phyloP scores from a whole-genome alignment of 2,113 vertebrate species.

The Protomyctophum bolini region DNA sequence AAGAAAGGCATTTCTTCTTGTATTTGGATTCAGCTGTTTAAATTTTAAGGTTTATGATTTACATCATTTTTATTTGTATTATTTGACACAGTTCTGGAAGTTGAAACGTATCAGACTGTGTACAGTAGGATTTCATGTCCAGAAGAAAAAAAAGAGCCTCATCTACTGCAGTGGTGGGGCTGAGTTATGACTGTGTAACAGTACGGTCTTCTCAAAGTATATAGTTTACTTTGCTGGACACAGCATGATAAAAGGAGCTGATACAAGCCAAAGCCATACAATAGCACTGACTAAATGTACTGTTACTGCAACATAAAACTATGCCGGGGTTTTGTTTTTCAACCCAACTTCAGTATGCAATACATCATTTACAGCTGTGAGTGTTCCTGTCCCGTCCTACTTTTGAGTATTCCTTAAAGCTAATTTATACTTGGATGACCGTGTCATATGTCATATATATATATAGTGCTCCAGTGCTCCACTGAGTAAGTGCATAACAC shows the following conservation, averaged over 20 bases:
- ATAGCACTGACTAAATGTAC: conserved; percentile 46
- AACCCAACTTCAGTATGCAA: conserved; percentile 69
- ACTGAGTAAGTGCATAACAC: too few species aligned
- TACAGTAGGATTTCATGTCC: conserved; percentile 18
- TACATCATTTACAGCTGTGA: conserved; percentile 49
- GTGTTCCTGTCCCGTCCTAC: conserved; percentile 18
- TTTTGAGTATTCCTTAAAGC: conserved; percentile 18
- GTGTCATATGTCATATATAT: too few species aligned
- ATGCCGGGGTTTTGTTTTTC: conserved; percentile 38
- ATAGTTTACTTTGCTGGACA: conserved; percentile 53
- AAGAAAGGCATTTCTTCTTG: conserved; percentile 26
- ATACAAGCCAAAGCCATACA: conserved; percentile 72
- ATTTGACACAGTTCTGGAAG: conserved; percentile 42
- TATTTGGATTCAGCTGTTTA: conserved; percentile 46
- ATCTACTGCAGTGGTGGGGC: conserved; percentile 51
- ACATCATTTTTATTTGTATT: conserved; percentile 37
- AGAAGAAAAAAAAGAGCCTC: conserved; percentile 11
- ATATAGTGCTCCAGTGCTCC: too few species aligned
- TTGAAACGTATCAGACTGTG: conserved; percentile 26
- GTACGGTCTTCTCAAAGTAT: conserved; percentile 33
- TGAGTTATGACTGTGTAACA: conserved; percentile 40
- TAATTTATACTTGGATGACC: too few species aligned
- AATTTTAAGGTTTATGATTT: conserved; percentile 23
- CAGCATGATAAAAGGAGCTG: conserved; percentile 38
- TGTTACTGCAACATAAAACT: conserved; percentile 45